Conservation (phyloP, 2,888 invertebrate species). For the Priocnemis perturbator region DNA sequence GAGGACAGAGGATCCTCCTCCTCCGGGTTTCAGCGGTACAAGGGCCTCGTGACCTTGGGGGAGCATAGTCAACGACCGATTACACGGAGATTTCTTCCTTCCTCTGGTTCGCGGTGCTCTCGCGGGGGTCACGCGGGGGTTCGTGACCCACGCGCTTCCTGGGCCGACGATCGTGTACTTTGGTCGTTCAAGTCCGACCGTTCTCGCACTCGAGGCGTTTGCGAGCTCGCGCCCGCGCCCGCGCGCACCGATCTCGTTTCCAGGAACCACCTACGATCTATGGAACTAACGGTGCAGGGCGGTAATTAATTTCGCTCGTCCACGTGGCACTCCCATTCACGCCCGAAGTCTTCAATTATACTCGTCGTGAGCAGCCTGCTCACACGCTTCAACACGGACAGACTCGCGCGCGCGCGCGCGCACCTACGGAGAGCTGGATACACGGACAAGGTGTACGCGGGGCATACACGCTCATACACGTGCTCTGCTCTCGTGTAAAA, state of each 20-base stretch:
- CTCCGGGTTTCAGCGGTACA: constrained; percentile 30
- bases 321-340: constrained; percentile 65
- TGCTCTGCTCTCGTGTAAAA: constrained; percentile 56
- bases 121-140: constrained; percentile 21
- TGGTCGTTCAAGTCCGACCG: too few relatives aligned
- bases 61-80: constrained; percentile 30
- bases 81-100: constrained; percentile 23
- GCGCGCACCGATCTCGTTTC: constrained; percentile 30
- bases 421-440: not conserved
- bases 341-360: constrained; percentile 67
- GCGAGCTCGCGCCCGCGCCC: not conserved
- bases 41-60: constrained; percentile 33
- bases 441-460: constrained; percentile 19
- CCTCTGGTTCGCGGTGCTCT: constrained; percentile 2
- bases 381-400: constrained; percentile 10
- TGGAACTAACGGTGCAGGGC: constrained; percentile 53
- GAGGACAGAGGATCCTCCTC: constrained; percentile 24
- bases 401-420: not conserved
- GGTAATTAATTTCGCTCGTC: constrained; percentile 65
- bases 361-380: constrained; percentile 25
- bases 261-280: constrained; percentile 47
- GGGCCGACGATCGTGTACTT: constrained; percentile 9
- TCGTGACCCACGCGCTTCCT: constrained; percentile 15
- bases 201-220: not conserved
- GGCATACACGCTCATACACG: constrained; percentile 22